Base-by-base conservation (phyloP, 2,113 vertebrate species). In the Sarotherodon lohbergeri region DNA sequence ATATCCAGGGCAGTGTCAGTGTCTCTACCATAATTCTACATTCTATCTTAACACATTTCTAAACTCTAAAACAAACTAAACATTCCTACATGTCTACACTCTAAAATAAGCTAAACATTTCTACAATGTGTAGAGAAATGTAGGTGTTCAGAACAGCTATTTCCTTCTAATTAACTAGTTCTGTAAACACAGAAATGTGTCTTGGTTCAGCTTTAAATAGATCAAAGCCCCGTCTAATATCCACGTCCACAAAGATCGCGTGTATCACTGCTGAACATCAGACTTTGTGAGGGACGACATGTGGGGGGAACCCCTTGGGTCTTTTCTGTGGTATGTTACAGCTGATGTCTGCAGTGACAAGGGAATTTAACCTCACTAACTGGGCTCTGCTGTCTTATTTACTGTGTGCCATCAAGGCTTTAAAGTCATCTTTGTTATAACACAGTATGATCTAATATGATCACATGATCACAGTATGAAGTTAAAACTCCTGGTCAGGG, bases 241-340 rank as follows among this genome's bases (percentile, higher is more conserved):
- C 22, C 68, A 50, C 71, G 29, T 9, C 32, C 61, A 66, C 32
- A 66, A 17, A 66, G 61, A 66, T 66, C 32, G 4, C 50, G 68
- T 48, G 4, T 16, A 46, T 89, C 50, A 84, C 34, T 66, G 81
- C 43, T 79, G 80, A 29, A 41, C 22, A 55, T 61, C 43, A 36
- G 56, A 32, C 14, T 39, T 66, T n/a, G 52, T 43, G 46, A 43
- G 68, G 81, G 80, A 57, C 66, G 63, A 50, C 54, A 41, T 16
- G 24, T 66, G 17, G 36, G 34, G 78, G 81, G 63, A 57, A 34
- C 81, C 61, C 71, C 57, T 19, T 5, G 46, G 68, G 78, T 59
- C 11, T 86, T 86, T 83, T 68, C 80, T 89, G 83, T 34, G 85
- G 91, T 92, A 88, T 92, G 84, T 86, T 16, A 16, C 43, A 90